Evolutionary conservation across 2,113 vertebrate species (phyloP), one percentile per base, ranked within the genome.

Genomic region (Rhinopomastus cyanomelas): DNA sequence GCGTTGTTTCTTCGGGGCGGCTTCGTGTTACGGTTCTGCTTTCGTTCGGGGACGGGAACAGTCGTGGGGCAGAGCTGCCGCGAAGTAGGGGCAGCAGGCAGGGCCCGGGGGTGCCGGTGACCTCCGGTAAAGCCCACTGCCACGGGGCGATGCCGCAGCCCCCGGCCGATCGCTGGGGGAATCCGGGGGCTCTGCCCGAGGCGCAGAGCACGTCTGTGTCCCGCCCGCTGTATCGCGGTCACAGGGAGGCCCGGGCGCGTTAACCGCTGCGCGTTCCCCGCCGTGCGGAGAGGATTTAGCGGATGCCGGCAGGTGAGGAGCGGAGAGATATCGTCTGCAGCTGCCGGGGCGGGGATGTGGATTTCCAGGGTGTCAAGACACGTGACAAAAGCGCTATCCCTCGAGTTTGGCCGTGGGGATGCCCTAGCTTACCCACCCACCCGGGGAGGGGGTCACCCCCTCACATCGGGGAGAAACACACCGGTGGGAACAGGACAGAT

Each of bases 361-460:
- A 94, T 94, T 95, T 84, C 48, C 60, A 51, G 61, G 26, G 34
- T 51, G 87, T 84, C 78, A 61, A 56, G 69, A 85, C 77, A 64
- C 61, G 74, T 81, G 91, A 90, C 87, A 77, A 76, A 11, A 48
- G 76, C 30, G 19, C 73, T 39, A 59, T 53, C 75, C 71, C 21
- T 34, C 53, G 1, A 69, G 37, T 65, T 56, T 12, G 16, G 64
- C 30, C 37, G 60, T 44, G 60, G 32, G n/a, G 17, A 12, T 11
- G n/a, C 16, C 27, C 26, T 26, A 11, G 49, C 36, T 65, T 48
- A 23, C 34, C 20, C 36, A 9, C 65, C 75, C 46, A 6, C 26
- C 26, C 25, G 6, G 8, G 32, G 21, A 55, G 53, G 15, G 42
- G 60, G n/a, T 25, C 34, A 32, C 8, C 16, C 59, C 34, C 46